Evolutionary conservation across 2,797 vertebrate species (phyloP).

Genomic region (Xenops minutus): DNA sequence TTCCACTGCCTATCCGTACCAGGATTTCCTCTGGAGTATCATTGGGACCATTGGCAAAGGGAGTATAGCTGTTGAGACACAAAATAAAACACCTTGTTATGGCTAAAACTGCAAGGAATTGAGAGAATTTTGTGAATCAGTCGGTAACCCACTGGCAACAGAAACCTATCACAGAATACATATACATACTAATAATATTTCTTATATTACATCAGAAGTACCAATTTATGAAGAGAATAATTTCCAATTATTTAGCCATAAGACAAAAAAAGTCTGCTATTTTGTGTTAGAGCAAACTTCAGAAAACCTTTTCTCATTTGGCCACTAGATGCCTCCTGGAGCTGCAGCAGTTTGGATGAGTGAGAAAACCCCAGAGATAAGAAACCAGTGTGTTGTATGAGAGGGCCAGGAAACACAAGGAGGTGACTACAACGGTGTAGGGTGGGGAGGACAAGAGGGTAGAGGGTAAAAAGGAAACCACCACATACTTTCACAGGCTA

Average conservation of each 20-base stretch:
- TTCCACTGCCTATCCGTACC: conserved; percentile 92
- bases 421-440: background rate
- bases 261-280: background rate
- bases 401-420: background rate
- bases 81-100: background rate
- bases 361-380: background rate
- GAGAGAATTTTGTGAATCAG: background rate
- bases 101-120: background rate
- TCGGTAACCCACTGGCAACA: background rate
- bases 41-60: conserved; percentile 95
- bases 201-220: background rate
- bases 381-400: background rate
- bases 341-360: background rate
- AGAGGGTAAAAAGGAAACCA: background rate
- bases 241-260: background rate
- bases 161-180: background rate
- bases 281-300: background rate
- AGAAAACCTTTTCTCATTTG: background rate
- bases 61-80: conserved; percentile 84
- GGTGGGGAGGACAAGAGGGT: background rate
- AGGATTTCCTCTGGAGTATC: conserved; percentile 97
- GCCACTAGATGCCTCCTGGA: background rate
- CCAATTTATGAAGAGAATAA: background rate
- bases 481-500: background rate
- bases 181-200: background rate